Evolutionary conservation across 1,140 invertebrate species (phyloP), one percentile per base, ranked within the genome.

Genomic region (Druon quercuslanigerum): DNA sequence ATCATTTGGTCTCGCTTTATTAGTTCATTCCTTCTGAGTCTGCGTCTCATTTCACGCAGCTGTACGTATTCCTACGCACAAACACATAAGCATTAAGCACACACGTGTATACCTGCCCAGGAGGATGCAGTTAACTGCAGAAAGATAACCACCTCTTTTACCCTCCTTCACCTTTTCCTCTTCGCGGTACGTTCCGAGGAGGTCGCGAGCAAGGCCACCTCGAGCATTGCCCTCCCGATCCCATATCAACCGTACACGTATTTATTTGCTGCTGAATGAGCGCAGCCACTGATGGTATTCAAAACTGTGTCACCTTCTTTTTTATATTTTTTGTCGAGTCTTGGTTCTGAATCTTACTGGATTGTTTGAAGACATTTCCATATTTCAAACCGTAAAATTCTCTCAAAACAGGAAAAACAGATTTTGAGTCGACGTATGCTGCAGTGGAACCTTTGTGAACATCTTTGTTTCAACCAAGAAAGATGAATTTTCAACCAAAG

Each of bases 191-290:
- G 76, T 81, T 79, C 81, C 79, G 82, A 88, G 84, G 88, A 90
- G 90, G 90, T 90, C 87, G 88, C 84, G 87, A 87, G 88, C 90
- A 91, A 91, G 90, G 90, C 89, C 88, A 90, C 85, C 72, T 81
- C 85, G 90, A 89, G 85, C 90, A 84, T 90, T 89, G 88, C 89
- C 87, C 87, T 85, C 82, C 80, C 86, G 79, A 71, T 54, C 72
- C 51, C 51, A 50, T 56, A 56, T 33, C 75, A 73, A 66, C 56
- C 46, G 20, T 46, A 74, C 52, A 52, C 50, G 51, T 73, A 73
- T 73, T 33, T 33, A 33, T 33, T 33, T 33, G 25, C 25, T 33
- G 20, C 50, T 52, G n/a, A 51, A 33, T 52, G 20, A 51, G 60
- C 60, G 54, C 60, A 20, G n/a, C 60, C 6, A 66, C 13, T 66